Evolutionary conservation across 2,888 invertebrate species (phyloP).

Genomic region (Bembecia ichneumoniformis): DNA sequence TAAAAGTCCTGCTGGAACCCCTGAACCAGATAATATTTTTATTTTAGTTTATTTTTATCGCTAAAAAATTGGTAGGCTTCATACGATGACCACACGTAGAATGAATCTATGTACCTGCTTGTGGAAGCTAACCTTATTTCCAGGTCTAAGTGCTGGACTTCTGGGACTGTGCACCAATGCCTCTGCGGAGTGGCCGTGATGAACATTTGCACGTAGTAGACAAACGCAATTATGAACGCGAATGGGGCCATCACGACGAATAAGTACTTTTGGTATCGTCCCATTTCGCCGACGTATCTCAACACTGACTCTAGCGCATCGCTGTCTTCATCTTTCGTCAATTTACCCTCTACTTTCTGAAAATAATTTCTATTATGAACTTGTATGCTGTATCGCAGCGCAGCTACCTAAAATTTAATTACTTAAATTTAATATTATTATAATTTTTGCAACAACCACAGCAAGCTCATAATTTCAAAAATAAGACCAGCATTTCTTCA

Average conservation of each 20-base stretch:
- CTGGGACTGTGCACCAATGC: slow-evolving; percentile 13
- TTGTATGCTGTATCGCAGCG: no score
- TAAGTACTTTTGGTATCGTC: slow-evolving; percentile 24
- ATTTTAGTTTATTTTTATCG: no score
- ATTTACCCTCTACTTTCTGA: background rate
- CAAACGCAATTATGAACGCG: slow-evolving; percentile 27
- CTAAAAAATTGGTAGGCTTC: no score
- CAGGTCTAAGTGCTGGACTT: slow-evolving; percentile 11
- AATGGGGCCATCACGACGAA: slow-evolving; percentile 30
- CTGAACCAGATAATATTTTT: no score
- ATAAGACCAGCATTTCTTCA: no score
- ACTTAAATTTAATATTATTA: no score
- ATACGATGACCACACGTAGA: no score
- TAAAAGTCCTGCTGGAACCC: no score
- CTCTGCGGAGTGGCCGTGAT: slow-evolving; percentile 11
- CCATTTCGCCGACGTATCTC: slow-evolving; percentile 24
- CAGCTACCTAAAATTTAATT: no score
- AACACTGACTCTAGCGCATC: slow-evolving; percentile 21
- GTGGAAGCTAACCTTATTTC: slow-evolving; percentile 33
- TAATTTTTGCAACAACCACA: no score
- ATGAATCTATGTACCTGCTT: no score
- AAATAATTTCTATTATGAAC: background rate
- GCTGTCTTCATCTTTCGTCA: slow-evolving; percentile 7
- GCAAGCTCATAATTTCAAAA: no score
- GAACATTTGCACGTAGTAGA: slow-evolving; percentile 15